Evolutionary conservation across 2,888 invertebrate species (phyloP).

Genomic region (Yponomeuta malinellus): DNA sequence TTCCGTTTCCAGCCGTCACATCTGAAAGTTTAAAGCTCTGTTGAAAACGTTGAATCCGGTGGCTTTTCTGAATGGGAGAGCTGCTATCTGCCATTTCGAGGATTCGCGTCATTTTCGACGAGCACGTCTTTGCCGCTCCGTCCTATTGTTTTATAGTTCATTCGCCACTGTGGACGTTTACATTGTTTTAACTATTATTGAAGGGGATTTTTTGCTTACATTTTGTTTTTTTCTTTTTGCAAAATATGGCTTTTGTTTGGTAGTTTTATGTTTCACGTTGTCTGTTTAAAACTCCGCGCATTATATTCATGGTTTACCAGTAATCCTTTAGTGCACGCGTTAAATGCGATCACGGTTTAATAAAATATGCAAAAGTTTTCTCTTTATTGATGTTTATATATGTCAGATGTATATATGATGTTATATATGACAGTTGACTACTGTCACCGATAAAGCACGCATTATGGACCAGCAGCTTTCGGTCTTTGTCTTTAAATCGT

Average conservation of each 20-base stretch:
- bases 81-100: constrained; percentile 34
- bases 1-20: constrained; percentile 41
- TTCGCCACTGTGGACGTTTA: constrained; percentile 31
- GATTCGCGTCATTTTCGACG: constrained; percentile 22
- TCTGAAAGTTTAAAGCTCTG: constrained; percentile 41
- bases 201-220: background rate
- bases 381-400: background rate
- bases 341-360: too few relatives aligned
- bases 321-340: too few relatives aligned
- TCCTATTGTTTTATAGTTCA: constrained; percentile 25
- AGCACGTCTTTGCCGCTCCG: constrained; percentile 11
- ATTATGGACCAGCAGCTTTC: background rate
- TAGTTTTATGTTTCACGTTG: background rate
- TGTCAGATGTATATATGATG: too few relatives aligned
- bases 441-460: background rate
- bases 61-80: constrained; percentile 43
- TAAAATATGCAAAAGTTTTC: too few relatives aligned
- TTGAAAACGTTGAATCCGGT: constrained; percentile 42
- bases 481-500: background rate
- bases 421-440: too few relatives aligned
- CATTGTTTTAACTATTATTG: background rate
- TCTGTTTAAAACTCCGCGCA: background rate
- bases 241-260: background rate
- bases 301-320: too few relatives aligned
- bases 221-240: background rate